A percentile compares a stretch with the other conserved stretches of the same genome.
These are phyloP conservation scores for Sebastes paucispinis DNA, from an alignment of 2,797 vertebrate species.

Conservation along the genomic window DNA sequence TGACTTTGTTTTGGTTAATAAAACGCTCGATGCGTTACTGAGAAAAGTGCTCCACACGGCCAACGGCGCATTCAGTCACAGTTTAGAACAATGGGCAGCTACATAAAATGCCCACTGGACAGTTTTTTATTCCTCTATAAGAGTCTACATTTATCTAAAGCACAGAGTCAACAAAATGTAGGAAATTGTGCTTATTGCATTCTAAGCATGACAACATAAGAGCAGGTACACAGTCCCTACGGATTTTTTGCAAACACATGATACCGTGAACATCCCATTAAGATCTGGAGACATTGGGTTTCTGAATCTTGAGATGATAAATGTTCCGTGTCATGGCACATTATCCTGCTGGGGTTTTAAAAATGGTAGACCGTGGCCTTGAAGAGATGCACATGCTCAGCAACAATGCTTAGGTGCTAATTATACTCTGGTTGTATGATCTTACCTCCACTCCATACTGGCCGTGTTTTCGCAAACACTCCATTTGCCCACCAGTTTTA, in stretches of 20 bases:
- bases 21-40: slow-evolving; percentile 31
- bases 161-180: not conserved
- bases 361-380: not conserved
- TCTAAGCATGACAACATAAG: not conserved
- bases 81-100: not conserved
- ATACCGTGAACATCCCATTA: not conserved
- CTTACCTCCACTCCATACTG: not conserved
- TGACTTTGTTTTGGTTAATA: slow-evolving; percentile 53
- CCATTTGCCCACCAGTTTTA: not conserved
- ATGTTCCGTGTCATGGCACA: not conserved
- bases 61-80: not conserved
- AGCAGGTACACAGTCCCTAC: not conserved
- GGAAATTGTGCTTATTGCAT: not conserved
- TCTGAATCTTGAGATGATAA: not conserved
- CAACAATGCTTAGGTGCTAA: not conserved
- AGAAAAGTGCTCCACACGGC: not conserved
- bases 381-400: not conserved
- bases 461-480: not conserved
- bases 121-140: not conserved
- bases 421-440: not conserved
- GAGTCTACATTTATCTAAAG: not conserved
- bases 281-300: not conserved
- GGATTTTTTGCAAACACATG: not conserved
- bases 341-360: not conserved
- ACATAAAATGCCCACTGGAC: not conserved